Base-by-base conservation (phyloP, 2,888 invertebrate species). In the Dermolepida albohirtum region DNA sequence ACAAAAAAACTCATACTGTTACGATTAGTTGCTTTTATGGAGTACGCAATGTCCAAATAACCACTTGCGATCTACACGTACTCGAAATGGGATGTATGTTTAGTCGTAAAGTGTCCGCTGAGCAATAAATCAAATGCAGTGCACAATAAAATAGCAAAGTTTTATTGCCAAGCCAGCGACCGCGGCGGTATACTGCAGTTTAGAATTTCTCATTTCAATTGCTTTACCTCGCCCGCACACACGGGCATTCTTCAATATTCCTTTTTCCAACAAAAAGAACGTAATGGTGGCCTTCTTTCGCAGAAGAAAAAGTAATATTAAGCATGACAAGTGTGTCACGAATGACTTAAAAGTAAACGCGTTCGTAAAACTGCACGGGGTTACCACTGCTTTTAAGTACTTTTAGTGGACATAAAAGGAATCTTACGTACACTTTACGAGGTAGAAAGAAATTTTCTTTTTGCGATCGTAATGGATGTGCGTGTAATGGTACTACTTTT, bases 191-290 rank as follows among this genome's bases (percentile, higher is more conserved):
- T 34, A 34, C 34, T 6, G 34, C 59, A 47, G 59, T 47, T 62
- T 49, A 62, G 59, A 62, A 62, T 62, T 62, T 62, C 59, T 62
- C 59, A 62, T 62, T 62, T 47, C 59, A 39, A 62, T 62, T 47
- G 47, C 39, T 29, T 8, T 11, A 12, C 7, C 1, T 12, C 12
- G 12, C 14, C 11, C 44, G 22, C 43, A 12, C n/a, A 43, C 27
- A 12, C 47, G 27, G 47, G 12, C 59, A 16, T 29, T 34, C 16
- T 62, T 47, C 44, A 47, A 62, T 62, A 62, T 34, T 34, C 47
- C 16, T 62, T 62, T 44, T 57, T 34, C 47, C 47, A 47, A 62
- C 1, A 34, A 34, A 10, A 39, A 47, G 39, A 29, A 47, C 5
- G n/a, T 34, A 47, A 47, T 44, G 5, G 47, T 22, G 47, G 34